phyloP scores from a whole-genome alignment of 37 sponge, comb jelly and placozoan genomes.

The Ephydatia muelleri region DNA sequence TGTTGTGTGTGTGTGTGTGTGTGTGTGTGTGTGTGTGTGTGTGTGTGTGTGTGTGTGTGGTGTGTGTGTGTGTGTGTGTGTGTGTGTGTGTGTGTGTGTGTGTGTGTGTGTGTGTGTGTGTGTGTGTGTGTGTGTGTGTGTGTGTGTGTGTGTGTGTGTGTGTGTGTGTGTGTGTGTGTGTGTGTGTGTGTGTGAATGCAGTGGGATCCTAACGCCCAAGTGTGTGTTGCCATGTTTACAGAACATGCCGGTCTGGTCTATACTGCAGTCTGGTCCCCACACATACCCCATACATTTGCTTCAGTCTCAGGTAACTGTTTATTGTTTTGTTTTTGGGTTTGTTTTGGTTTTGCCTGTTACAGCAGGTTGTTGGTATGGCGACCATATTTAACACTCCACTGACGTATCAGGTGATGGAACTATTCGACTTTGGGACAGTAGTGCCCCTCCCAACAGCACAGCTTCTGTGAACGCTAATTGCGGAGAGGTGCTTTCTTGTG shows the following conservation, averaged over 20 bases:
- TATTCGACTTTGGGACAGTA: constrained; percentile 62
- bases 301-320: constrained; percentile 69
- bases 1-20: too few species aligned
- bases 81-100: too few species aligned
- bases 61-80: too few species aligned
- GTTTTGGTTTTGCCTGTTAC: too few species aligned
- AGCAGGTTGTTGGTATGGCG: too few species aligned
- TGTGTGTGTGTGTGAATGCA: not conserved
- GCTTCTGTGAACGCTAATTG: constrained; percentile 10
- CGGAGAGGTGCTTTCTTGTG: constrained; percentile 74
- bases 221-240: constrained; percentile 55
- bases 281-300: constrained; percentile 64
- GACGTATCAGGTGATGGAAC: constrained; percentile 57
- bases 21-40: too few species aligned
- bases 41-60: too few species aligned
- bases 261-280: constrained; percentile 74
- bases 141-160: not conserved
- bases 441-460: constrained; percentile 24
- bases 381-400: not conserved
- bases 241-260: constrained; percentile 63
- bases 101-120: not conserved
- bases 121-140: not conserved
- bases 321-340: too few species aligned
- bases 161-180: not conserved
- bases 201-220: constrained; percentile 66